Evolutionary conservation across 2,113 vertebrate species (phyloP), one percentile per base, ranked within the genome.

Genomic region (Eretmochelys imbricata): DNA sequence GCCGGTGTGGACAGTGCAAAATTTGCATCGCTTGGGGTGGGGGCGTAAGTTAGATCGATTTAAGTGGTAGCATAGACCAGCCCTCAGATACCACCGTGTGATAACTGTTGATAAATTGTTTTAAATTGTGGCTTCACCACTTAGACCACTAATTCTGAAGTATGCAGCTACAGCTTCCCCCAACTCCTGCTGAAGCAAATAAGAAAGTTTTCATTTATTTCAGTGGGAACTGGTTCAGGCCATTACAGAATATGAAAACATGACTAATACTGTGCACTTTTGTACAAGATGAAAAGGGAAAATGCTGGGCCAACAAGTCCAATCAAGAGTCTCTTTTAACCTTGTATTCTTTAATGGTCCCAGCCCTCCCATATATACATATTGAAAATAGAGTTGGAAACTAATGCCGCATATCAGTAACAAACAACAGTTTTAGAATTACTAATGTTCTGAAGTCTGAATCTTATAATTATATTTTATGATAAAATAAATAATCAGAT

Each of bases 171-270:
- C 24, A 78, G 22, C 13, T 11, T 78, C 22, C 22, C 46, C 25
- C 75, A 78, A 27, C 25, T 78, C 42, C 75, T 11, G 24, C 38
- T 78, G 42, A 48, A 16, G 6, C 46, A 48, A 78, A 48, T 78
- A 48, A 78, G 42, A 48, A 13, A 55, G 48, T 24, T n/a, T 55
- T 25, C 54, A 54, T 2, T 10, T 12, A 62, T 89, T 5, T 84
- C 22, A 20, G 13, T 12, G 24, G n/a, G 62, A 62, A 35, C 27
- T 62, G 53, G 35, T 51, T 5, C 0, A 0, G 57, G 20, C 80
- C 20, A 17, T 24, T 12, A 3, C 0, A 19, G 25, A 59, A 78
- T 72, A 9, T 53, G 46, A 78, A 87, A 22, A 35, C 42, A 22
- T 35, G 31, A 76, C 14, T 29, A 20, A 29, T 22, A 55, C 48